Conservation (phyloP, 2,113 vertebrate species). For the human region DNA sequence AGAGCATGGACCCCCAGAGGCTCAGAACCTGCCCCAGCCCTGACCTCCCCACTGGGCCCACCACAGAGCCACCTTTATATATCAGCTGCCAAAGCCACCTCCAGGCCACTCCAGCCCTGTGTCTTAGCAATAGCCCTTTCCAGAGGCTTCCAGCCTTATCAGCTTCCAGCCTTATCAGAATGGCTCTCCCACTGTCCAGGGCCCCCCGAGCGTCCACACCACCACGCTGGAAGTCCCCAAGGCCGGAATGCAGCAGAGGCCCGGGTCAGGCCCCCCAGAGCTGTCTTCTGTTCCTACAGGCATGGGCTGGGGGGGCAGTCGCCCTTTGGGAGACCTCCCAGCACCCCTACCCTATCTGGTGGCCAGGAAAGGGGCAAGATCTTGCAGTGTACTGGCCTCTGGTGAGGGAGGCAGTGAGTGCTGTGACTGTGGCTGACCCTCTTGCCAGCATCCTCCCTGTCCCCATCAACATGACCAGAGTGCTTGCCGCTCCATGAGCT, state of each 20-base stretch:
- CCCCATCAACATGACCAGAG: rapidly evolving
- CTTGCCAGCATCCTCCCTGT: rapidly evolving
- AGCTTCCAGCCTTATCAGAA: rapidly evolving
- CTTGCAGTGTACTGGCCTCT: background rate
- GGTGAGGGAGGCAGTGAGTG: background rate
- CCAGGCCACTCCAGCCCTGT: background rate
- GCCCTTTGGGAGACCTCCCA: background rate
- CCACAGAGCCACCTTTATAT: rapidly evolving
- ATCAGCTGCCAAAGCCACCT: background rate
- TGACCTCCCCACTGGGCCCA: too few relatives aligned
- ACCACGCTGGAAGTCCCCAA: rapidly evolving
- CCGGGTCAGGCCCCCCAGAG: background rate
- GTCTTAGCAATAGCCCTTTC: too few relatives aligned
- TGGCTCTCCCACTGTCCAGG: rapidly evolving
- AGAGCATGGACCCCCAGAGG: rapidly evolving
- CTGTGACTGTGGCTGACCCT: rapidly evolving
- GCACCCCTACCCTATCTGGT: rapidly evolving
- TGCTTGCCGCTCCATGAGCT: background rate
- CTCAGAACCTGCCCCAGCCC: background rate
- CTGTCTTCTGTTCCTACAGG: background rate
- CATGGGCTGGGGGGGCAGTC: too few relatives aligned
- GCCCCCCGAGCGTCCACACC: background rate
- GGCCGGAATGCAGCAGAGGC: background rate
- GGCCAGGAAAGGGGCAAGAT: background rate
- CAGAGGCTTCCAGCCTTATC: rapidly evolving